Percentiles rank a stretch among this genome's conserved stretches.
These are phyloP conservation scores for Eristalis arbustorum DNA, from an alignment of 2,888 invertebrate species.

Conservation along the genomic window DNA sequence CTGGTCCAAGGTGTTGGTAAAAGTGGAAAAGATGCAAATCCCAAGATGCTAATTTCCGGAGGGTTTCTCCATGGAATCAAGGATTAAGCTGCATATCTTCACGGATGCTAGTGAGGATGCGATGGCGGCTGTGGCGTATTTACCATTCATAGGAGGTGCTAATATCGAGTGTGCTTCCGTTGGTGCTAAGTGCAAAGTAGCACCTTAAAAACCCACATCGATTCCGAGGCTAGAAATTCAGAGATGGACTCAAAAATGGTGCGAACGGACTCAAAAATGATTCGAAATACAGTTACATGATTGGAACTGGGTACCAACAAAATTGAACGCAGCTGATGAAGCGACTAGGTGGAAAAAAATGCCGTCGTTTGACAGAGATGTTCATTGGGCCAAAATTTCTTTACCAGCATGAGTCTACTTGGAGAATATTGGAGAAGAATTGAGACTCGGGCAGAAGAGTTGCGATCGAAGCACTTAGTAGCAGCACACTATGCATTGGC, in stretches of 20 bases:
- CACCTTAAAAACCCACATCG: slow-evolving; percentile 63
- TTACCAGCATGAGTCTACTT: background rate
- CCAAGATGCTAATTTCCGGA: slow-evolving; percentile 50
- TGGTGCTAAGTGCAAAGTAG: background rate
- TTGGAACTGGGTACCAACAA: background rate
- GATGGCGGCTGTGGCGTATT: too few species aligned
- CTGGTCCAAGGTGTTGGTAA: slow-evolving; percentile 30
- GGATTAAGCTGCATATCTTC: background rate
- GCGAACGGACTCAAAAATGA: background rate
- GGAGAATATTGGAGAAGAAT: background rate
- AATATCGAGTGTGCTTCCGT: too few species aligned
- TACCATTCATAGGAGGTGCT: too few species aligned
- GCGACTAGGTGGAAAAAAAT: background rate
- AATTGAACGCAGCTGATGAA: slow-evolving; percentile 5
- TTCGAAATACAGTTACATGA: background rate
- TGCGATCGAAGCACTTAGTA: background rate
- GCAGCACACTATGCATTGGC: background rate
- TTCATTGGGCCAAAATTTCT: background rate
- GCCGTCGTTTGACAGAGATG: background rate
- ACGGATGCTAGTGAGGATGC: slow-evolving; percentile 48
- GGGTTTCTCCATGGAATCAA: background rate
- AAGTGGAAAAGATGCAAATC: slow-evolving; percentile 38
- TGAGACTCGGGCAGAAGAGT: background rate
- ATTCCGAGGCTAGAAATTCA: slow-evolving; percentile 71
- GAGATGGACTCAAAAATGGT: slow-evolving; percentile 6